These are phyloP conservation scores for Artemia sinica DNA, from an alignment of 2,888 invertebrate species.

Conservation along the genomic window DNA sequence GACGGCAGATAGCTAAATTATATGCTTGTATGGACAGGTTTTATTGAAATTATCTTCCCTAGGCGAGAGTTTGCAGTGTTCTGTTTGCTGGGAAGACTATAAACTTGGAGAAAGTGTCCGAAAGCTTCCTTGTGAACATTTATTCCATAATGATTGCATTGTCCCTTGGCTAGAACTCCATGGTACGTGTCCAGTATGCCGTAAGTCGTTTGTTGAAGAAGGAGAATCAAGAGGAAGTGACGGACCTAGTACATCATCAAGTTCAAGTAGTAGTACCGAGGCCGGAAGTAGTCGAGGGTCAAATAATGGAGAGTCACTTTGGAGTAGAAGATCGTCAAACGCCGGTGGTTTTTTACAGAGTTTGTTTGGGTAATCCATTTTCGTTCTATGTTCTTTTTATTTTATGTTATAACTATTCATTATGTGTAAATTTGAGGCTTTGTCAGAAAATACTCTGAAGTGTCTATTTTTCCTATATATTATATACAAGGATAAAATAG, in stretches of 20 bases:
- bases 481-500: no score
- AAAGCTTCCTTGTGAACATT: slow-evolving; percentile 65
- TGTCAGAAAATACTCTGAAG: no score
- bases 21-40: slow-evolving; percentile 5
- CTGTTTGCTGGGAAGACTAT: slow-evolving; percentile 92
- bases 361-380: neutral
- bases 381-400: no score
- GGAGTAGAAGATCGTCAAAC: neutral
- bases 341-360: slow-evolving; percentile 1
- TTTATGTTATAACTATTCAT: no score
- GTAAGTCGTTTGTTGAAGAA: slow-evolving; percentile 47
- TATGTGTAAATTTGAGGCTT: no score
- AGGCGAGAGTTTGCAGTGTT: slow-evolving; percentile 63
- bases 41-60: slow-evolving; percentile 24
- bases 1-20: slow-evolving; percentile 1
- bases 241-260: slow-evolving; percentile 16
- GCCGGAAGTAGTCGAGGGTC: slow-evolving; percentile 16
- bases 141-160: slow-evolving; percentile 82
- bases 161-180: slow-evolving; percentile 88
- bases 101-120: slow-evolving; percentile 52
- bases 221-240: neutral
- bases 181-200: slow-evolving; percentile 88
- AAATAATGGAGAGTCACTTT: neutral
- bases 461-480: no score
- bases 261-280: slow-evolving; percentile 14